Evolutionary conservation across 2,113 vertebrate genomes (phyloP).

Genomic region (Gnathonemus echidnorhynchus): DNA sequence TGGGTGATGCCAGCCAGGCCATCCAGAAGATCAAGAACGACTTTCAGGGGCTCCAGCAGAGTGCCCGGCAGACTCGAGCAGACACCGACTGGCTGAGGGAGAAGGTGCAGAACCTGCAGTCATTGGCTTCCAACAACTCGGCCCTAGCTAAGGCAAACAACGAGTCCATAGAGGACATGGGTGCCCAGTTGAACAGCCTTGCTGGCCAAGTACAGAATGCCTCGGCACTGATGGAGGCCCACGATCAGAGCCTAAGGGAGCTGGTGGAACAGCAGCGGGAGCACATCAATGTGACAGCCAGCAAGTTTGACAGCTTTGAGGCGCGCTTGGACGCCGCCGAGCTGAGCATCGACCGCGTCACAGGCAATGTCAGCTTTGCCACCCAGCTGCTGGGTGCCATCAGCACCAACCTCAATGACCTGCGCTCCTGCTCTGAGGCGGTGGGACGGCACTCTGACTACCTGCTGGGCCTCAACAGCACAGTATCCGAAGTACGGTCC

Average conservation of each 20-base stretch:
- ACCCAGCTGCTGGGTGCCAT: slow-evolving; percentile 82
- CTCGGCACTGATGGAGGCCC: slow-evolving; percentile 71
- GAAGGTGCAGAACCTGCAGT: slow-evolving; percentile 78
- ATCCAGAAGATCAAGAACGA: slow-evolving; percentile 80
- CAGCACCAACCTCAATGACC: slow-evolving; percentile 75
- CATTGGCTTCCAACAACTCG: slow-evolving; percentile 73
- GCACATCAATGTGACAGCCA: slow-evolving; percentile 72
- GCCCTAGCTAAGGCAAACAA: slow-evolving; percentile 77
- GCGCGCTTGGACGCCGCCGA: slow-evolving; percentile 75
- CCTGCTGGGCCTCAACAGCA: slow-evolving; percentile 73
- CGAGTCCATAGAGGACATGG: slow-evolving; percentile 82
- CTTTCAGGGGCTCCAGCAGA: slow-evolving; percentile 80
- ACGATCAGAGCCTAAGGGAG: slow-evolving; percentile 77
- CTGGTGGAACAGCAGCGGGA: slow-evolving; percentile 79
- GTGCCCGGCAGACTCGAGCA: slow-evolving; percentile 70
- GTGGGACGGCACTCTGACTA: slow-evolving; percentile 80
- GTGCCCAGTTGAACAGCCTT: slow-evolving; percentile 70
- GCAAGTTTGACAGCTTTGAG: slow-evolving; percentile 74
- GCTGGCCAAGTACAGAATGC: slow-evolving; percentile 79
- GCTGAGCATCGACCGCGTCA: slow-evolving; percentile 75
- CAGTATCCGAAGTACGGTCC: slow-evolving; percentile 66
- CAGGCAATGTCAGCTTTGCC: slow-evolving; percentile 86
- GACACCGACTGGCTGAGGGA: slow-evolving; percentile 81
- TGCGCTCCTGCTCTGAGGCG: slow-evolving; percentile 81
- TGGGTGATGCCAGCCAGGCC: slow-evolving; percentile 77